These are phyloP conservation scores for Hiodon tergisus DNA, from an alignment of 2,113 vertebrate genomes.

Conservation along the genomic window DNA sequence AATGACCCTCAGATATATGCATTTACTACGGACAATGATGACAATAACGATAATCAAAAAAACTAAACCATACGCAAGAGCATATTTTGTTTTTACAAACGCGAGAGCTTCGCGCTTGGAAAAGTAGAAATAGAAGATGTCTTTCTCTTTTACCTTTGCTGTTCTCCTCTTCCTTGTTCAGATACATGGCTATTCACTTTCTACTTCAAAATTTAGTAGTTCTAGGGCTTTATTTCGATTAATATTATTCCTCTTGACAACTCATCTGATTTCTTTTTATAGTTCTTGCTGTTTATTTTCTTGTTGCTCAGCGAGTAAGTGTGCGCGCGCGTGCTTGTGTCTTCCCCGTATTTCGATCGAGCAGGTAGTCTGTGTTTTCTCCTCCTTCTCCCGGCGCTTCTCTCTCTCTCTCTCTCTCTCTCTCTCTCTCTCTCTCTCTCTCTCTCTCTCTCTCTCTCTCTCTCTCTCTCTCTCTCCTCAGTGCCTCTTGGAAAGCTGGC, in stretches of 20 bases:
- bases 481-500: conserved; percentile 48
- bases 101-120: conserved; percentile 33
- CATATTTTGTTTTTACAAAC: conserved; percentile 40
- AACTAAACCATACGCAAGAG: conserved; percentile 55
- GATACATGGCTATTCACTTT: conserved; percentile 66
- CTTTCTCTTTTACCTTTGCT: conserved; percentile 63
- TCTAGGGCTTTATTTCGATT: conserved; percentile 35
- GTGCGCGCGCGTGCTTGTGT: conserved; percentile 55
- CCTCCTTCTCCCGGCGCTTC: conserved; percentile 23
- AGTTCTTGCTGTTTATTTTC: conserved; percentile 61
- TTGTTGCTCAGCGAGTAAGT: conserved; percentile 55
- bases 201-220: conserved; percentile 20
- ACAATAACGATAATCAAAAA: conserved; percentile 17
- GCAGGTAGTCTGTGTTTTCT: conserved; percentile 50
- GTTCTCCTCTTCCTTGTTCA: conserved; percentile 66
- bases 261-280: conserved; percentile 41
- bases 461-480: conserved; percentile 14
- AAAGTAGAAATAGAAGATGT: conserved; percentile 36
- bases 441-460: conserved; percentile 21
- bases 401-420: conserved; percentile 11
- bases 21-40: background rate
- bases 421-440: conserved; percentile 21
- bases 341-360: conserved; percentile 53
- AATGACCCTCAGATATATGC: conserved; percentile 24
- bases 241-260: conserved; percentile 53